Evolutionary conservation across 1,140 invertebrate species (phyloP).

Genomic region (Lepidurus apus): DNA sequence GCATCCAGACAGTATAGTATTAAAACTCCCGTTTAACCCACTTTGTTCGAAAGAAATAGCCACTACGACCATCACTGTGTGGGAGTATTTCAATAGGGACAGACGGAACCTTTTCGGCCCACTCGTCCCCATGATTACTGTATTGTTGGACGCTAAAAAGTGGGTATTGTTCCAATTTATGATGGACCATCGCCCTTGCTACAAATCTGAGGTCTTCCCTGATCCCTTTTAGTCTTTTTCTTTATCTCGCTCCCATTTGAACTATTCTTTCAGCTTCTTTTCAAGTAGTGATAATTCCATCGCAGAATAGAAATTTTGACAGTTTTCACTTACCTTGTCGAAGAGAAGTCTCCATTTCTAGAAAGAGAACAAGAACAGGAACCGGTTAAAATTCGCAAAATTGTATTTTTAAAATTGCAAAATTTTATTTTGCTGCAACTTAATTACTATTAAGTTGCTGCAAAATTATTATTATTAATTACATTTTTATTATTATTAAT

Average conservation of each 20-base stretch:
- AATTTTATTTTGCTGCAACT: background rate
- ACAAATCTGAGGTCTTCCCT: background rate
- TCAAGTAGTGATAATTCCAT: no score
- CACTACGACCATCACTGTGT: background rate
- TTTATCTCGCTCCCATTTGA: no score
- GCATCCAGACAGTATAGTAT: background rate
- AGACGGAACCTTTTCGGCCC: background rate
- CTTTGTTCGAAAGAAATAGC: background rate
- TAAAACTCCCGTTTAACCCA: conserved; percentile 3
- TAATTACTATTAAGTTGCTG: no score
- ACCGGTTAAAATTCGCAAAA: conserved; percentile 20
- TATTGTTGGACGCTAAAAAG: conserved; percentile 1
- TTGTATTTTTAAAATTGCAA: background rate
- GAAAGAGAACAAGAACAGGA: conserved; percentile 44
- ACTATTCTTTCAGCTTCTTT: no score
- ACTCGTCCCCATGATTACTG: conserved; percentile 18
- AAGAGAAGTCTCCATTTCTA: conserved; percentile 81
- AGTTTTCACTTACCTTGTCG: conserved; percentile 61
- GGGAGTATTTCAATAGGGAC: background rate
- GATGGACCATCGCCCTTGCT: background rate
- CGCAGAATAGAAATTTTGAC: no score
- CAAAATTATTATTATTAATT: no score
- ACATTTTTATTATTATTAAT: no score
- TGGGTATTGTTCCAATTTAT: background rate
- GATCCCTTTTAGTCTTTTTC: no score